Conservation (phyloP, 2,797 vertebrate genomes). For the Chromis chromis region DNA sequence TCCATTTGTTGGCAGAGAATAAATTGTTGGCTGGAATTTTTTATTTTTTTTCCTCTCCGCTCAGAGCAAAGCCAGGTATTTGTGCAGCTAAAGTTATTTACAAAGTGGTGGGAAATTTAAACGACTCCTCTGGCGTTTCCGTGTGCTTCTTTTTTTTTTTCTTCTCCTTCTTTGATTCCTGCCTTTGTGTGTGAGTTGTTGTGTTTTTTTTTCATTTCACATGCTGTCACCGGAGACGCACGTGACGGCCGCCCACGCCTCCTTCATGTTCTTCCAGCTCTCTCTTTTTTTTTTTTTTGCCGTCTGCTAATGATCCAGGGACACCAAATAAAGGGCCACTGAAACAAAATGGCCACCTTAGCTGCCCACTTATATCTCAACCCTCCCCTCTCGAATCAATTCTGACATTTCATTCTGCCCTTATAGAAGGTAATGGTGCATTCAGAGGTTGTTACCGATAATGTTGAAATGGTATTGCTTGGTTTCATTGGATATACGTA, state of each 20-base stretch:
- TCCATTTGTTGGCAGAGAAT: conserved; percentile 70
- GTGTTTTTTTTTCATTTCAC: conserved; percentile 10
- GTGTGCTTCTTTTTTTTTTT: neutral
- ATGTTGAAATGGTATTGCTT: conserved; percentile 72
- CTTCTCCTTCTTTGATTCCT: conserved; percentile 37
- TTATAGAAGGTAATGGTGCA: conserved; percentile 82
- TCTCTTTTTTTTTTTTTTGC: conserved; percentile 2
- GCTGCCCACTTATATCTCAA: conserved; percentile 73
- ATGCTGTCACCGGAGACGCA: conserved; percentile 62
- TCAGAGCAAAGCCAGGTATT: conserved; percentile 72
- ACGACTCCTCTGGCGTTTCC: conserved; percentile 61
- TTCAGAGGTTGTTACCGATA: conserved; percentile 82
- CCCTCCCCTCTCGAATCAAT: conserved; percentile 79
- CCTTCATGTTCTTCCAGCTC: conserved; percentile 66
- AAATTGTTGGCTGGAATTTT: conserved; percentile 61
- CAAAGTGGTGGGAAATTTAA: conserved; percentile 74
- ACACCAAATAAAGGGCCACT: conserved; percentile 67
- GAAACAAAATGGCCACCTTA: conserved; percentile 77
- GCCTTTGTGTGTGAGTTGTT: neutral
- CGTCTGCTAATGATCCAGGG: conserved; percentile 70
- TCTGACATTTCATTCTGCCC: conserved; percentile 83
- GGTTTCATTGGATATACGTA: conserved; percentile 70
- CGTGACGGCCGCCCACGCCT: conserved; percentile 56
- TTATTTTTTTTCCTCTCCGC: conserved; percentile 19
- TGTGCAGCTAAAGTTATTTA: conserved; percentile 76